Conservation (phyloP, 2,888 invertebrate species). For the Morpho achilles region DNA sequence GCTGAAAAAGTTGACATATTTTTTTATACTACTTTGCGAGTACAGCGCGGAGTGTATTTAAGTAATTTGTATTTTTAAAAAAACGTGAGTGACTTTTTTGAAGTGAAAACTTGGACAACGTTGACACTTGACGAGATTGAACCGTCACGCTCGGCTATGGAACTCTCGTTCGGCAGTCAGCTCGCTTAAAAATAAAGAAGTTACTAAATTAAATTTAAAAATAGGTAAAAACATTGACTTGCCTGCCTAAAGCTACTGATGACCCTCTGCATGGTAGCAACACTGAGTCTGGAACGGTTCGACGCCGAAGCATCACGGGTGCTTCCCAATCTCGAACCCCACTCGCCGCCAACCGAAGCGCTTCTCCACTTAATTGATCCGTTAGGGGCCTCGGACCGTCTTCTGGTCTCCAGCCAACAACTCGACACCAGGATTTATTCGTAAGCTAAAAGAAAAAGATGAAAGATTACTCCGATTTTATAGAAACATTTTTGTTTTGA, state of each 20-base stretch:
- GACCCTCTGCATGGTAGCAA: conserved; percentile 67
- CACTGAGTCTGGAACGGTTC: conserved; percentile 86
- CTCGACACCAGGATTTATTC: conserved; percentile 91
- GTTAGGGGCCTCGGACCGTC: conserved; percentile 54
- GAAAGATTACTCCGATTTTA: neutral
- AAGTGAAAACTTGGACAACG: too few relatives aligned
- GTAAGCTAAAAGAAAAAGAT: conserved; percentile 82
- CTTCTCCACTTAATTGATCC: conserved; percentile 72
- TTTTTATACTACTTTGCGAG: too few relatives aligned
- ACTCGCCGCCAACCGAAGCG: conserved; percentile 72
- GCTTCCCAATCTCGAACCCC: conserved; percentile 88
- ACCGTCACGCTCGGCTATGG: too few relatives aligned
- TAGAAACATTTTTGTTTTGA: too few relatives aligned
- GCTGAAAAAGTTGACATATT: too few relatives aligned
- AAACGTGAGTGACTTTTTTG: too few relatives aligned
- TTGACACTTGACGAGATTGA: too few relatives aligned
- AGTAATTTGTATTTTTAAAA: too few relatives aligned
- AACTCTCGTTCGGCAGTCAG: too few relatives aligned
- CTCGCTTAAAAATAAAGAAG: too few relatives aligned
- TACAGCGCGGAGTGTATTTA: too few relatives aligned
- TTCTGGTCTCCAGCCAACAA: conserved; percentile 82
- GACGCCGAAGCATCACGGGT: conserved; percentile 86
- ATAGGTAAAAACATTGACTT: conserved; percentile 6
- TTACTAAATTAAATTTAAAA: too few relatives aligned
- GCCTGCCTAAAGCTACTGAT: conserved; percentile 60